phyloP scores from a whole-genome alignment of 2,797 vertebrate genomes.

The Acrocephalus scirpaceus region DNA sequence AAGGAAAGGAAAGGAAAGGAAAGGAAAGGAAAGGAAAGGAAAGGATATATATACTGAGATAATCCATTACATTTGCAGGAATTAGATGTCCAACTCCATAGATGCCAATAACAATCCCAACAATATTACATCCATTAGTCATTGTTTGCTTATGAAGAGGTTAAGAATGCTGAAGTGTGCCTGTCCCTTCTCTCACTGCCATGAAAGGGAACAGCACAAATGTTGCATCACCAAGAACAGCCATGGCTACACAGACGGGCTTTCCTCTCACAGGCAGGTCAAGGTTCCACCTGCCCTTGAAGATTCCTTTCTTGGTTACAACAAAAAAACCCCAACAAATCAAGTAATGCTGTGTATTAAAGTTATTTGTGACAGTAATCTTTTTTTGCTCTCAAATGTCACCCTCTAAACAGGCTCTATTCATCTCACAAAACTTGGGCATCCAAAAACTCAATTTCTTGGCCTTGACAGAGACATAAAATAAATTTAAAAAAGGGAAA shows the following conservation, averaged over 20 bases:
- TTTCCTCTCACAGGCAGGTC: neutral
- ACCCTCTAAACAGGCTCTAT: neutral
- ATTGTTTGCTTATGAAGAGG: neutral
- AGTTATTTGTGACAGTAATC: neutral
- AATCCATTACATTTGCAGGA: neutral
- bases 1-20: neutral
- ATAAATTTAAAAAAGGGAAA: neutral
- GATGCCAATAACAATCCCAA: conserved; percentile 14
- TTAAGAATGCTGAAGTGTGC: neutral
- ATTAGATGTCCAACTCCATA: neutral
- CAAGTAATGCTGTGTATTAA: neutral
- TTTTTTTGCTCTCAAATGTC: neutral
- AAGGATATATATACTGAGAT: neutral
- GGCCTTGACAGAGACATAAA: neutral
- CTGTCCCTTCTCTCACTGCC: neutral
- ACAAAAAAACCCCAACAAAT: neutral
- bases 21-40: no score
- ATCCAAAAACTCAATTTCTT: neutral
- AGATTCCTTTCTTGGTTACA: neutral
- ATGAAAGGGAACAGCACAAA: neutral
- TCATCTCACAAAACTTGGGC: neutral
- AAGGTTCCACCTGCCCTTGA: neutral
- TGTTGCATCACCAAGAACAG: accelerated
- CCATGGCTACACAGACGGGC: accelerated
- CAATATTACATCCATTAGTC: conserved; percentile 18